These are phyloP conservation scores for Watersipora subatra DNA, from an alignment of 1,140 invertebrate species.

Conservation along the genomic window DNA sequence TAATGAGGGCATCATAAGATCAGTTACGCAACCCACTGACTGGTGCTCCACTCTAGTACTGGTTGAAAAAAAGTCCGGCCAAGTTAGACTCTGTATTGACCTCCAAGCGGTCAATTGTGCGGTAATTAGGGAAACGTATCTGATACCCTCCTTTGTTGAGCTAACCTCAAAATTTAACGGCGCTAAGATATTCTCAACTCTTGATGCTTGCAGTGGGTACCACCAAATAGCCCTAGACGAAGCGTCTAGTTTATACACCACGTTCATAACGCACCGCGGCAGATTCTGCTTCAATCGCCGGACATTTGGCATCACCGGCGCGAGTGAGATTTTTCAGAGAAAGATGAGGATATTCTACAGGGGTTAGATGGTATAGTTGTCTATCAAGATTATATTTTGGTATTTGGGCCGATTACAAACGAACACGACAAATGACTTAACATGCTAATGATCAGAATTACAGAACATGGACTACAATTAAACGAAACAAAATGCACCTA, in stretches of 20 bases:
- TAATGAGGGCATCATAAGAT: background rate
- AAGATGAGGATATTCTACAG: slow-evolving; percentile 11
- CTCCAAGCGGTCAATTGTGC: background rate
- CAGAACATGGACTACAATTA: slow-evolving; percentile 19
- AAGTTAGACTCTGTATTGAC: background rate
- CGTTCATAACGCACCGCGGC: slow-evolving; percentile 7
- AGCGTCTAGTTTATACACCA: background rate
- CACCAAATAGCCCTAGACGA: background rate
- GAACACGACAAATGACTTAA: slow-evolving; percentile 17
- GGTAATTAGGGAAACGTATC: background rate
- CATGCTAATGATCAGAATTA: slow-evolving; percentile 14
- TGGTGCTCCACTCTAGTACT: background rate
- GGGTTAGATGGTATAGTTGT: slow-evolving; percentile 9
- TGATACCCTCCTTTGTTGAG: background rate
- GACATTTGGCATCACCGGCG: slow-evolving; percentile 10
- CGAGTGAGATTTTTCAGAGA: slow-evolving; percentile 10
- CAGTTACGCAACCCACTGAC: background rate
- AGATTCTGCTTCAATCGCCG: slow-evolving; percentile 11
- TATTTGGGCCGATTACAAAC: slow-evolving; percentile 12
- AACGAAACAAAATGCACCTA: slow-evolving; percentile 33
- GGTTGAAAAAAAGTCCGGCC: background rate
- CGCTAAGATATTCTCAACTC: background rate
- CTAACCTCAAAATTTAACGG: background rate
- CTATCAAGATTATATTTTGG: slow-evolving; percentile 19
- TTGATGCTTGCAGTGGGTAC: background rate